Evolutionary conservation across 2,113 vertebrate species (phyloP).

Genomic region (western clawed frog (Xenopus tropicalis)): UCB_Xtro_10.0 CM004446.2:102611001-102611500

Average conservation of each 20-base stretch:
- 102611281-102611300: slow-evolving; percentile 5
- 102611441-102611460: too few species aligned
- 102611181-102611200: slow-evolving; percentile 13
- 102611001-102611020: background rate
- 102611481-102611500: too few species aligned
- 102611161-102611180: slow-evolving; percentile 28
- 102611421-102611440: too few species aligned
- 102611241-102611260: slow-evolving; percentile 15
- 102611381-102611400: too few species aligned
- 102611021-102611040: slow-evolving; percentile 4
- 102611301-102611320: slow-evolving; percentile 32
- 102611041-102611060: slow-evolving; percentile 6
- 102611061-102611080: slow-evolving; percentile 5
- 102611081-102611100: background rate
- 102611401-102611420: too few species aligned
- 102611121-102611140: background rate
- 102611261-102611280: slow-evolving; percentile 24
- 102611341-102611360: too few species aligned
- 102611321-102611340: too few species aligned
- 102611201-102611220: slow-evolving; percentile 9
- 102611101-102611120: background rate
- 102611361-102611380: too few species aligned
- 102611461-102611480: too few species aligned
- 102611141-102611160: background rate
- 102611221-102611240: slow-evolving; percentile 14